Base-by-base conservation (phyloP, 2,113 vertebrate genomes). In the Thamnophis sirtalis region DNA sequence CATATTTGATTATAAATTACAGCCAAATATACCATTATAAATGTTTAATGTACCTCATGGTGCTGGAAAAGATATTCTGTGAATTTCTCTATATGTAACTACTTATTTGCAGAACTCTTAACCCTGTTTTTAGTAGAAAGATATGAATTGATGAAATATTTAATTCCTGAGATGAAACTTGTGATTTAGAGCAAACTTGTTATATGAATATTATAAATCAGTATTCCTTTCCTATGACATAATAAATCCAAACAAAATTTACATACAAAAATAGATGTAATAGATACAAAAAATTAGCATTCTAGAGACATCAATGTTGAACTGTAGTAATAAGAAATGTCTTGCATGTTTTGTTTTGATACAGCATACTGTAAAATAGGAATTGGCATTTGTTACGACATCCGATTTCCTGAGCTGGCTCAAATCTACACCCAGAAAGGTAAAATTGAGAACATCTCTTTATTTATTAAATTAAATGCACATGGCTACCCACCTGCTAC, bases 341-440 rank as follows among this genome's bases (percentile, higher is more conserved):
- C 63, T 58, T 53, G 88, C 96, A 56, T 92, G 7, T 96, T 97
- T 89, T 97, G 43, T 97, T 96, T 95, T 96, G 92, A 90, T 89
- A 43, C 97, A 99, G 99, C 99, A 0, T 99, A 98, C 97, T 99
- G 99, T 96, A 99, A 98, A 97, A 98, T 99, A 89, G 99, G 99
- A 22, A 97, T 99, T 10, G 99, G 99, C 73, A 99, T 99, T 95
- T 99, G 99, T 97, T 99, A 99, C 0, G 99, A 99, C 94, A 98
- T 99, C 3, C 98, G 99, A 88, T 99, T 99, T 94, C 97, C 99
- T 63, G 99, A 99, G 95, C 98, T 99, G 33, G 99, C 99, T 22
- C 99, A 99, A 84, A 96, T 99, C 95, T 99, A 99, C 0, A 92
- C 98, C 6, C 98, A 98, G 93, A 98, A 97, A 98, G 99, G 99